Base-by-base conservation (phyloP, 2,888 invertebrate species). In the Drosophila multiciliata region DNA sequence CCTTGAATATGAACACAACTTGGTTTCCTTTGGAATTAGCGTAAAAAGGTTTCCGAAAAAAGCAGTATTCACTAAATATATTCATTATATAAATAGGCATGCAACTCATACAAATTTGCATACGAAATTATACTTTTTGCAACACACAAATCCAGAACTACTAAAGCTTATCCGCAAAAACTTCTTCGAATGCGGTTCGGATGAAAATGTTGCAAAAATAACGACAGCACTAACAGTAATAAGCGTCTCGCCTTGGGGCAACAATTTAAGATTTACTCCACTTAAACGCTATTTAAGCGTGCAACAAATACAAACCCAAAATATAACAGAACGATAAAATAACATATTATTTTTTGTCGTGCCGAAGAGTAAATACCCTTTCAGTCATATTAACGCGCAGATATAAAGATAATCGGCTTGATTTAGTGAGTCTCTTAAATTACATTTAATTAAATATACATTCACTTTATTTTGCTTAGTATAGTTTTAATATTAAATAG, bases 181-280 rank as follows among this genome's bases (percentile, higher is more conserved):
- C 74, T 77, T 66, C 72, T 64, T 66, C 71, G 76, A 82, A 70
- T 76, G 70, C 73, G 49, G 36, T 66, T 69, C 71, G 66, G 80
- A 80, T 81, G 66, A 82, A 67, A 78, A 69, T 66, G 32, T 61
- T 78, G 83, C 66, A 72, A 73, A 66, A 78, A 70, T 36, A 65
- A 45, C 66, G 62, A 49, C 61, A 57, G 42, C 54, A 57, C 49
- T 54, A 74, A 59, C 23, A 74, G 61, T 59, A 71, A 57, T 63
- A 66, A 78, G 73, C 61, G 70, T 57, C 12, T 38, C 40, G 75
- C 73, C 82, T 75, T 69, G 67, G 65, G 85, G 83, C 76, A 78
- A 82, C 77, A 83, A 86, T 86, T 82, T 87, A 73, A 84, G 73
- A 84, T 84, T 84, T 86, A 86, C 87, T 87, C 87, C 87, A 87